A percentile compares a stretch with the other conserved stretches of the same genome.
These are phyloP conservation scores for Sycobia sp. DNA, from an alignment of 1,140 invertebrate species.

Conservation along the genomic window DNA sequence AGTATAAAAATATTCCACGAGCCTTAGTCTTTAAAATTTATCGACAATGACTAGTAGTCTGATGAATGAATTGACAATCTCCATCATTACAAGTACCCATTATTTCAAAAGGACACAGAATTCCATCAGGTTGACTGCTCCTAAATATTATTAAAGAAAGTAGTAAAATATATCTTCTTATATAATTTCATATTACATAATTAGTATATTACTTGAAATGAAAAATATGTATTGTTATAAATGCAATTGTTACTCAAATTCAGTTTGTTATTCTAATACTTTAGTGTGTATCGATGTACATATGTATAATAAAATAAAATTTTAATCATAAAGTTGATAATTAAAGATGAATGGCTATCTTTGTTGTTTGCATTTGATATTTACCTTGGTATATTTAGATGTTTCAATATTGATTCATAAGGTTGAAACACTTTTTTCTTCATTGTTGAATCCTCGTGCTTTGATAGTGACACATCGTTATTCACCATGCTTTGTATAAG, in stretches of 20 bases:
- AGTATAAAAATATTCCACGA: constrained; percentile 46
- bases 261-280: too few relatives aligned
- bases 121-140: constrained; percentile 50
- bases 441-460: background rate
- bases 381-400: constrained; percentile 51
- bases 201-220: background rate
- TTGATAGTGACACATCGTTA: too few relatives aligned
- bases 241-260: too few relatives aligned
- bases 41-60: constrained; percentile 43
- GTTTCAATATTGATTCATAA: constrained; percentile 53
- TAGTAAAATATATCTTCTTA: constrained; percentile 37
- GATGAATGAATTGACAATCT: constrained; percentile 55
- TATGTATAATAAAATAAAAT: too few relatives aligned
- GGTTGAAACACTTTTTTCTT: constrained; percentile 31
- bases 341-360: background rate
- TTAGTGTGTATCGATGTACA: too few relatives aligned
- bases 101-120: constrained; percentile 58
- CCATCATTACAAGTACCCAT: constrained; percentile 58
- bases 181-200: background rate
- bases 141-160: constrained; percentile 50
- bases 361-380: constrained; percentile 34
- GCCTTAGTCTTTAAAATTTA: constrained; percentile 41
- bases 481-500: too few relatives aligned
- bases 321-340: too few relatives aligned
- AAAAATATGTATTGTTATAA: too few relatives aligned